These are phyloP conservation scores for Brachypodius melanocephalos DNA, from an alignment of 2,113 vertebrate genomes.

Conservation along the genomic window DNA sequence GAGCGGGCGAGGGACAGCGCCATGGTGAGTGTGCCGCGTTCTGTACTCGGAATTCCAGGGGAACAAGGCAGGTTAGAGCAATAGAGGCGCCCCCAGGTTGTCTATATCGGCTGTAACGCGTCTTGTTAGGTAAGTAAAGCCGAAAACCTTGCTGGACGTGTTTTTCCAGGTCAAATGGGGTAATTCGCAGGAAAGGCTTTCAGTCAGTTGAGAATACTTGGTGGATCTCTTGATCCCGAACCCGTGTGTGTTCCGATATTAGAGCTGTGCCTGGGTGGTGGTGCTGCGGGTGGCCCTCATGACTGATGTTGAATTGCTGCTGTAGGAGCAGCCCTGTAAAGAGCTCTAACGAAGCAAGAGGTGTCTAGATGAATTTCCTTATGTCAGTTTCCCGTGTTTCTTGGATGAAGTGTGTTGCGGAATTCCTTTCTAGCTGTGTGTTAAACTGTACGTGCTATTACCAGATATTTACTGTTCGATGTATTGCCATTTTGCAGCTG, in stretches of 20 bases:
- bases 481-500: background rate
- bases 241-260: accelerated
- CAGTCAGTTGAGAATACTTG: background rate
- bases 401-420: background rate
- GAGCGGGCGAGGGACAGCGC: accelerated
- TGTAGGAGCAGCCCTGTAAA: background rate
- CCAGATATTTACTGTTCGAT: background rate
- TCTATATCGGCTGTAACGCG: accelerated
- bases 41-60: accelerated
- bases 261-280: background rate
- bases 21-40: background rate
- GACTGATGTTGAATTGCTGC: background rate
- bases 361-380: background rate
- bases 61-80: no score
- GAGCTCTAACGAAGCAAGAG: background rate
- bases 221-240: background rate
- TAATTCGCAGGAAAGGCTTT: background rate
- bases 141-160: background rate
- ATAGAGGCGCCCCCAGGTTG: background rate
- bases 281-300: accelerated
- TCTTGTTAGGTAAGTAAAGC: background rate
- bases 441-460: background rate
- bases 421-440: background rate
- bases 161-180: background rate
- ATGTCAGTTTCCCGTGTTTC: background rate